Percentiles rank a stretch among this genome's conserved stretches.
Conservation (phyloP, 2,888 invertebrate genomes). For the Polydrusus pterygomalis region DNA sequence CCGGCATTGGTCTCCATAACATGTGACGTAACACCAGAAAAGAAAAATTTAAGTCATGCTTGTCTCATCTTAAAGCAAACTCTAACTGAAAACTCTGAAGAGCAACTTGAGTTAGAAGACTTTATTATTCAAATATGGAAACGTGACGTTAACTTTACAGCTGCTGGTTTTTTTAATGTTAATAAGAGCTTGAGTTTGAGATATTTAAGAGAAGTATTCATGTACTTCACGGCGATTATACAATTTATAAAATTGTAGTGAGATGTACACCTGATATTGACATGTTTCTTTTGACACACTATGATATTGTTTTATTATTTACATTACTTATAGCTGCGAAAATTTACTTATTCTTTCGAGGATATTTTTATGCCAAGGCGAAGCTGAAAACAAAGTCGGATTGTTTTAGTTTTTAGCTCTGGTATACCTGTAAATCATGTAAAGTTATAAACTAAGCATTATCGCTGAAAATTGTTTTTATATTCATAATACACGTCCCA, state of each 20-base stretch:
- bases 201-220: not conserved
- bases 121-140: not conserved
- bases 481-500: too few species aligned
- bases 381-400: too few species aligned
- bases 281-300: too few species aligned
- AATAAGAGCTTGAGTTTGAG: not conserved
- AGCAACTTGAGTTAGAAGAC: not conserved
- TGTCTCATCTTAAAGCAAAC: not conserved
- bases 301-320: too few species aligned
- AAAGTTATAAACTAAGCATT: too few species aligned
- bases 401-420: too few species aligned
- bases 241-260: too few species aligned
- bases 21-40: not conserved
- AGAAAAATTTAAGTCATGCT: not conserved
- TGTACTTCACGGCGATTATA: not conserved
- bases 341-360: too few species aligned
- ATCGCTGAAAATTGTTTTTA: too few species aligned
- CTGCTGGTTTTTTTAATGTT: not conserved
- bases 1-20: not conserved
- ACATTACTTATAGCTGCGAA: too few species aligned
- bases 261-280: not conserved
- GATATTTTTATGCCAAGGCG: too few species aligned
- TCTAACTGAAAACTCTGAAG: not conserved
- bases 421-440: too few species aligned
- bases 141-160: not conserved